phyloP scores from a whole-genome alignment of 1,140 invertebrate genomes.

The Ceratoteleas bidentatus region DNA sequence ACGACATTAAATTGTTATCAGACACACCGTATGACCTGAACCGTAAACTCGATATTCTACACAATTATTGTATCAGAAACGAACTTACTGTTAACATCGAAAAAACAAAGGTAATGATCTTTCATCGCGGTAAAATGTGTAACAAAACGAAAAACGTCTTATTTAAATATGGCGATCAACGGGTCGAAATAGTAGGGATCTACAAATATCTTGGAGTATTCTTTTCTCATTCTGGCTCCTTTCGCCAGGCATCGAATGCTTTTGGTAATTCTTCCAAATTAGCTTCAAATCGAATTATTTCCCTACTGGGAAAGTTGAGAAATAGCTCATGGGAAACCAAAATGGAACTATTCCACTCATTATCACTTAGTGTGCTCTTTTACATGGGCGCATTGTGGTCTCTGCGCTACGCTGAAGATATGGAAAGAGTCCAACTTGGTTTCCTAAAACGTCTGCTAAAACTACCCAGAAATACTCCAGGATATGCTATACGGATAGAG shows the following conservation, averaged over 20 bases:
- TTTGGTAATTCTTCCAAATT: conserved; percentile 3
- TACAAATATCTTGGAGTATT: conserved; percentile 5
- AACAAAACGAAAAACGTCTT: not conserved
- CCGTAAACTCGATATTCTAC: conserved; percentile 2
- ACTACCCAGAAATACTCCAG: conserved; percentile 4
- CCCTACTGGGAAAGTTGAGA: not conserved
- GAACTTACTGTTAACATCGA: not conserved
- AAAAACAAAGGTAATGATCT: conserved; percentile 4
- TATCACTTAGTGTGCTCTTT: conserved; percentile 5
- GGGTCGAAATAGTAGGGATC: conserved; percentile 5
- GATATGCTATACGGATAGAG: conserved; percentile 4
- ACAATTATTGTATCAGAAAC: conserved; percentile 1
- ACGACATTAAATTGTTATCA: not conserved
- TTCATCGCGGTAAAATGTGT: conserved; percentile 1
- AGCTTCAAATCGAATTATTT: not conserved
- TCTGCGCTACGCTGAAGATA: not conserved
- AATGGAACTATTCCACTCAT: conserved; percentile 2
- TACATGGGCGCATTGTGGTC: not conserved
- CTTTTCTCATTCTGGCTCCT: conserved; percentile 1
- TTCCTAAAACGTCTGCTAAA: conserved; percentile 1
- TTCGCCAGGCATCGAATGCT: not conserved
- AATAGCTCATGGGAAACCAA: conserved; percentile 9
- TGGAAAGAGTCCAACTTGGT: conserved; percentile 1
- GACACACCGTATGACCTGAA: not conserved
- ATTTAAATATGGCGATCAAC: conserved; percentile 1